phyloP scores from a whole-genome alignment of 1,140 invertebrate genomes.

The Acyrthosiphon pisum region DNA sequence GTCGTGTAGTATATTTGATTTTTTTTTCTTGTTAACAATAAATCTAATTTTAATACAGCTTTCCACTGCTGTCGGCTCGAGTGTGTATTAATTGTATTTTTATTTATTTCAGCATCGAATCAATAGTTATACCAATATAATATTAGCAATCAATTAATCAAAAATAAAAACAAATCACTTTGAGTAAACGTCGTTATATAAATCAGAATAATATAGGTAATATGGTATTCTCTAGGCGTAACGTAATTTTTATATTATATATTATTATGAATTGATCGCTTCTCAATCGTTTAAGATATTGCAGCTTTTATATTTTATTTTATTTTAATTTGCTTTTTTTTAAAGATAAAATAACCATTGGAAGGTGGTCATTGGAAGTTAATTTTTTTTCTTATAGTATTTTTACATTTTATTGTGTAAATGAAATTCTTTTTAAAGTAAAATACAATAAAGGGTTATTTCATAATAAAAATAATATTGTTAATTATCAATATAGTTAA shows the following conservation, averaged over 20 bases:
- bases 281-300: too few relatives aligned
- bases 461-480: not conserved
- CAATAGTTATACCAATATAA: not conserved
- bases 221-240: too few relatives aligned
- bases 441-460: not conserved
- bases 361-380: too few relatives aligned
- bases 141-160: not conserved
- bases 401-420: too few relatives aligned
- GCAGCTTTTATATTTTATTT: too few relatives aligned
- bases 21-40: not conserved
- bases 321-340: too few relatives aligned
- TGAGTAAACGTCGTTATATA: not conserved
- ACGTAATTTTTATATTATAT: too few relatives aligned
- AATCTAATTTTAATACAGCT: constrained; percentile 8
- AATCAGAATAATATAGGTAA: not conserved
- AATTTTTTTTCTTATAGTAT: too few relatives aligned
- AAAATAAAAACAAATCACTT: not conserved
- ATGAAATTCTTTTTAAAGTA: not conserved
- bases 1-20: not conserved
- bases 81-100: not conserved
- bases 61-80: not conserved
- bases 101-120: not conserved
- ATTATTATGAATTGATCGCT: too few relatives aligned
- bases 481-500: too few relatives aligned
- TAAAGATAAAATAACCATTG: too few relatives aligned